phyloP scores from a whole-genome alignment of 2,888 invertebrate genomes.

The Aphidoletes aphidimyza region DNA sequence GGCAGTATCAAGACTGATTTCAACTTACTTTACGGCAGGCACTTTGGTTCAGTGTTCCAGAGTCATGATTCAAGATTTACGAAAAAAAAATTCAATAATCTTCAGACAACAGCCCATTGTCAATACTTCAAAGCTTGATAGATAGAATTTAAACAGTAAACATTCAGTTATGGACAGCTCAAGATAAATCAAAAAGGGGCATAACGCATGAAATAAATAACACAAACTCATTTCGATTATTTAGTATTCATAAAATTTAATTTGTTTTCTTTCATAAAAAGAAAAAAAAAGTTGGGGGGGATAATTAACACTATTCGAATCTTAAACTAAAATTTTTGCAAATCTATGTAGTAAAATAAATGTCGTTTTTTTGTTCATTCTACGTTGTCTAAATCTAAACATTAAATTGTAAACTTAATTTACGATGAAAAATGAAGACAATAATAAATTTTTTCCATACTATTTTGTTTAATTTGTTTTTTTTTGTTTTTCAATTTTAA shows the following conservation, averaged over 20 bases:
- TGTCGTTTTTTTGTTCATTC: slow-evolving; percentile 31
- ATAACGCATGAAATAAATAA: not conserved
- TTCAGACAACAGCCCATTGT: too few species aligned
- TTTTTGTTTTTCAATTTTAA: not conserved
- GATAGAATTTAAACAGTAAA: not conserved
- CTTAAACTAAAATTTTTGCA: slow-evolving; percentile 13
- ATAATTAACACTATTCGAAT: slow-evolving; percentile 11
- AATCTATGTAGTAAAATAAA: slow-evolving; percentile 43
- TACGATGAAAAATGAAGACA: slow-evolving; percentile 30
- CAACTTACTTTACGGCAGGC: too few species aligned
- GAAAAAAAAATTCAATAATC: too few species aligned
- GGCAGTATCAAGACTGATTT: too few species aligned
- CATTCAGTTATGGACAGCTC: too few species aligned
- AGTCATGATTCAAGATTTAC: too few species aligned
- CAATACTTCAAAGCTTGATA: too few species aligned
- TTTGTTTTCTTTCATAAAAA: slow-evolving; percentile 36
- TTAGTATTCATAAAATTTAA: slow-evolving; percentile 36
- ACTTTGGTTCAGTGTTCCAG: too few species aligned
- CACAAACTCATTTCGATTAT: not conserved
- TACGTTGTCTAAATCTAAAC: not conserved
- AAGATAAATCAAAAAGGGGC: not conserved
- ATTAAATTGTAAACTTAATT: slow-evolving; percentile 31
- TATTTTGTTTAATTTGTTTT: not conserved
- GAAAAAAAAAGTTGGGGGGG: not conserved
- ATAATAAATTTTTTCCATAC: slow-evolving; percentile 8